Evolutionary conservation across 2,113 vertebrate species (phyloP).

Genomic region (Epinephelus lanceolatus): DNA sequence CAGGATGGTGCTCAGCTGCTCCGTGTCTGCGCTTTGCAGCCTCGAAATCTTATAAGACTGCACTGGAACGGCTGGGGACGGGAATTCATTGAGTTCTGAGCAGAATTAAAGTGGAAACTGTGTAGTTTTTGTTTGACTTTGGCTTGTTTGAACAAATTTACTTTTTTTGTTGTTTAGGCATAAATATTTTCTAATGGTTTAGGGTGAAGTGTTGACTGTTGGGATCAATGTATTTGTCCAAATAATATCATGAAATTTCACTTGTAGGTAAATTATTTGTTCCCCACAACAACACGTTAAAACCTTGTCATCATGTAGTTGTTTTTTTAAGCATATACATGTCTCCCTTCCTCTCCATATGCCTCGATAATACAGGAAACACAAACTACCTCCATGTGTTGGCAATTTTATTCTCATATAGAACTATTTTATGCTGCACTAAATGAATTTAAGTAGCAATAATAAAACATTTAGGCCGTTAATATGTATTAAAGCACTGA

Average conservation of each 20-base stretch:
- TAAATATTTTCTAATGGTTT: slow-evolving; percentile 15
- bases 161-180: not conserved
- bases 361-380: not conserved
- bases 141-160: not conserved
- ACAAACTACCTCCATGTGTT: not conserved
- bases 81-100: not conserved
- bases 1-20: slow-evolving; percentile 78
- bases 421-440: not conserved
- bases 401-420: not conserved
- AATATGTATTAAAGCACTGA: not conserved
- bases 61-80: slow-evolving; percentile 35
- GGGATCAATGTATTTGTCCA: not conserved
- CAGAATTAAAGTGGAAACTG: slow-evolving; percentile 28
- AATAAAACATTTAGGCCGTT: not conserved
- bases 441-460: not conserved
- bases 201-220: not conserved
- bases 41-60: slow-evolving; percentile 57
- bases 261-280: not conserved
- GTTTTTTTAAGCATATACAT: not conserved
- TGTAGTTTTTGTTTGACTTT: slow-evolving; percentile 42
- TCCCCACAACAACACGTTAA: not conserved
- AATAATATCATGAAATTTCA: not conserved
- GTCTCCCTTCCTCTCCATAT: not conserved
- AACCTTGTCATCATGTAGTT: not conserved
- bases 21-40: slow-evolving; percentile 49